These are phyloP conservation scores for Pristionchus entomophagus DNA, from an alignment of 2,888 invertebrate species.

Conservation along the genomic window DNA sequence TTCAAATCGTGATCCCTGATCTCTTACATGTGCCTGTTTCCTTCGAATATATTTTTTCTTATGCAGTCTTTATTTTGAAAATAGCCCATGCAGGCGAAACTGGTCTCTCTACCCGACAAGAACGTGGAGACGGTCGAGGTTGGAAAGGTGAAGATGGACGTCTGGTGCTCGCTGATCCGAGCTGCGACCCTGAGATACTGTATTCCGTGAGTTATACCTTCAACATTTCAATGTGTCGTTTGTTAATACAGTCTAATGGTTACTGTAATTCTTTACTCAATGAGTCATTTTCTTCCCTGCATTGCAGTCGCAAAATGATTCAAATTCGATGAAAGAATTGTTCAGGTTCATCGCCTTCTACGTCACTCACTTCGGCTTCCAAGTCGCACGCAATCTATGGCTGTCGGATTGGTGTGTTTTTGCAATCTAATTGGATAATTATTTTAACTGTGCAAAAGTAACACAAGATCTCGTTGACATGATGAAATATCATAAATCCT, in stretches of 20 bases:
- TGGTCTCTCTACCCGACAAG: not conserved
- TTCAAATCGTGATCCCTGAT: too few relatives aligned
- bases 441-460: too few relatives aligned
- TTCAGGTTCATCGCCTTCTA: conserved; percentile 85
- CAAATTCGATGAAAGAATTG: not conserved
- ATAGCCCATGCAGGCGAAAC: not conserved
- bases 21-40: too few relatives aligned
- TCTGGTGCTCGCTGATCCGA: conserved; percentile 25
- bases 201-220: not conserved
- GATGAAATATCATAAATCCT: too few relatives aligned
- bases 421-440: too few relatives aligned
- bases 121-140: conserved; percentile 18
- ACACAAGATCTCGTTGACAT: not conserved
- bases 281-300: too few relatives aligned
- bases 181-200: not conserved
- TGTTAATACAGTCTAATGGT: not conserved
- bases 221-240: not conserved
- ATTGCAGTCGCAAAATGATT: not conserved
- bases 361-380: conserved; percentile 76
- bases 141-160: conserved; percentile 27
- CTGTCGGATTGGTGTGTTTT: conserved; percentile 59
- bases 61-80: too few relatives aligned
- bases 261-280: not conserved
- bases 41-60: too few relatives aligned
- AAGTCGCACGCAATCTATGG: conserved; percentile 60